Base-by-base conservation (phyloP, 1,140 invertebrate genomes). In the Pararge aegeria region DNA sequence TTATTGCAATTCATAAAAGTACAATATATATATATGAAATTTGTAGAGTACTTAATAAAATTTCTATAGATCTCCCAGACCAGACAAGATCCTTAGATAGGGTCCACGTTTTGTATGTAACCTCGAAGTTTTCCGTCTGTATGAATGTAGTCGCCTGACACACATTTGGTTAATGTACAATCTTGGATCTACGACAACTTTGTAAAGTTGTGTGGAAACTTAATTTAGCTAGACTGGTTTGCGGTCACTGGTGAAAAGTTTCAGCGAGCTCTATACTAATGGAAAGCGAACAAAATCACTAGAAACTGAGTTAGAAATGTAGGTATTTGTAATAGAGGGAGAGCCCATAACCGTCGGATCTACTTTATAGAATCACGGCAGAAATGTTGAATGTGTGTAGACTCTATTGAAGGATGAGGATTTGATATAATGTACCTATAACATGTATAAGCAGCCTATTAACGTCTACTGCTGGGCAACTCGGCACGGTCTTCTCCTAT, bases 201-300 rank as follows among this genome's bases (percentile, higher is more conserved):
- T 48, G 30, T 20, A 57, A 57, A 63, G 55, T 57, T 63, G 49
- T 63, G 61, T 53, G 56, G 54, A 70, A 74, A 77, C 74, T 77
- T 77, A 74, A 77, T 77, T 72, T 74, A 71, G 66, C 63, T 54
- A 61, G 64, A 68, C 71, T 69, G 60, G 62, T 72, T 68, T 66
- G 62, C 67, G 74, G 68, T 62, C 62, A 59, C 64, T 65, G 62
- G 56, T 61, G 64, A 63, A 69, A 76, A 76, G 65, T 76, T 73
- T 73, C 61, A 68, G 70, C 64, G 58, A 68, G 62, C 64, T 75
- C 55, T 68, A 55, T 63, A 63, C 54, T 63, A 63, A 63, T 63
- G 55, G 49, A 63, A 63, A 57, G 55, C 60, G 66, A 72, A 75
- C 62, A 60, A 71, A 67, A 74, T 74, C 65, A 67, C 59, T 70